Evolutionary conservation across 2,797 vertebrate genomes (phyloP), one percentile per base, ranked within the genome.

Genomic region (Melanotaenia trifasciata): DNA sequence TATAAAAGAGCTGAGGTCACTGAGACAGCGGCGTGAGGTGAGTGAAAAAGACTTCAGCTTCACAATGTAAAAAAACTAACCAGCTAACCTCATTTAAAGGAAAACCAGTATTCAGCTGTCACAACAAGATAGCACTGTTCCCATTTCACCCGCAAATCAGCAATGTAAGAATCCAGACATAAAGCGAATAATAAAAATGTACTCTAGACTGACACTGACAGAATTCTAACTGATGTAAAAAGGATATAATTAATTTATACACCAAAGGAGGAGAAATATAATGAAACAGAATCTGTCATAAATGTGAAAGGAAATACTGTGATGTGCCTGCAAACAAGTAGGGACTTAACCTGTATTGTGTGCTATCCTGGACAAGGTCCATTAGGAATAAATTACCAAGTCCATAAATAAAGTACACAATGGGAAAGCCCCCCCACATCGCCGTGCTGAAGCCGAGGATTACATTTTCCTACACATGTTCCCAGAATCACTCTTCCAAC

Each of bases 1-100:
- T 59, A 97, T 99, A 88, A 98, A 97, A 93, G 98, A 99, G 58
- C 94, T 99, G 64, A 94, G 97, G 56, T 96, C 95, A 8, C 76
- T 99, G 89, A 96, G 98, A 33, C 97, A 98, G 71, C 94, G 80
- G 67, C 95, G 94, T 86, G 96, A 97, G 92, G 98, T 99, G 86
- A 92, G 94, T 70, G 6, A 61, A 40, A 40, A 53, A 24, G 38
- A 67, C 26, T 24, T 64, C 11, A 43, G 1, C 32, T 35, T 65
- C 13, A 13, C 16, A 51, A 35, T 32, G 32, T 36, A 35, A 30
- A 30, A 30, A 59, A 40, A 45, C 13, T 56, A 53, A 26, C 11
- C 56, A 40, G 45, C 16, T 53, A 53, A 26, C 9, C 56, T 11
- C 22, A 13, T 24, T 61, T 26, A 2, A 26, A 20, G 3, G 33